Evolutionary conservation across 2,797 vertebrate genomes (phyloP).

Genomic region (Lagocephalus sceleratus): DNA sequence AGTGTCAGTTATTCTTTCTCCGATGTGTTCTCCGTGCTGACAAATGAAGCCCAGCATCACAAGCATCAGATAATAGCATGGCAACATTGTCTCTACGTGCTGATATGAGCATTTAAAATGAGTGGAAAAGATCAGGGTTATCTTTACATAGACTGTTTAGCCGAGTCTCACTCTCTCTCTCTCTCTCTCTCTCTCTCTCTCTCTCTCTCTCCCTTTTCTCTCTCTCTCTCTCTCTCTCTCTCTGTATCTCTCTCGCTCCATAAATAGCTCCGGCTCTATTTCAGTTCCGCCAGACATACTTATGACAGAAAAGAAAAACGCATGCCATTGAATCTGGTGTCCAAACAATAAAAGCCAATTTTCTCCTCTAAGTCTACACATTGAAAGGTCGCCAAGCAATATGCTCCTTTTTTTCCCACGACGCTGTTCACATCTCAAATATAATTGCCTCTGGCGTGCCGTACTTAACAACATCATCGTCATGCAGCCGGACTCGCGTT

Average conservation of each 20-base stretch:
- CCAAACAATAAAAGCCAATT: constrained; percentile 41
- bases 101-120: background rate
- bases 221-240: constrained; percentile 5
- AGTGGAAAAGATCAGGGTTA: background rate
- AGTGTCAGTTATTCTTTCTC: no score
- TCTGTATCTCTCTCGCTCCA: constrained; percentile 17
- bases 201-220: constrained; percentile 3
- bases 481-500: constrained; percentile 17
- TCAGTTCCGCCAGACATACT: constrained; percentile 34
- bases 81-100: background rate
- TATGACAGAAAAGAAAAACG: constrained; percentile 44
- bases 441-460: constrained; percentile 11
- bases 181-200: background rate
- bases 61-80: background rate
- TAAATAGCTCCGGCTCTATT: constrained; percentile 52
- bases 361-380: constrained; percentile 36
- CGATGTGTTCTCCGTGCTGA: no score
- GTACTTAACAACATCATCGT: constrained; percentile 14
- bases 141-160: no score
- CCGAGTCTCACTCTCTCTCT: constrained; percentile 8
- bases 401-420: constrained; percentile 7
- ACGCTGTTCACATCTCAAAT: constrained; percentile 23
- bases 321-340: constrained; percentile 35
- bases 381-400: constrained; percentile 37
- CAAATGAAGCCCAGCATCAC: no score